Percentiles rank a stretch among this genome's conserved stretches.
phyloP scores from a whole-genome alignment of 1,140 invertebrate genomes.

The Acyrthosiphon pisum region DNA sequence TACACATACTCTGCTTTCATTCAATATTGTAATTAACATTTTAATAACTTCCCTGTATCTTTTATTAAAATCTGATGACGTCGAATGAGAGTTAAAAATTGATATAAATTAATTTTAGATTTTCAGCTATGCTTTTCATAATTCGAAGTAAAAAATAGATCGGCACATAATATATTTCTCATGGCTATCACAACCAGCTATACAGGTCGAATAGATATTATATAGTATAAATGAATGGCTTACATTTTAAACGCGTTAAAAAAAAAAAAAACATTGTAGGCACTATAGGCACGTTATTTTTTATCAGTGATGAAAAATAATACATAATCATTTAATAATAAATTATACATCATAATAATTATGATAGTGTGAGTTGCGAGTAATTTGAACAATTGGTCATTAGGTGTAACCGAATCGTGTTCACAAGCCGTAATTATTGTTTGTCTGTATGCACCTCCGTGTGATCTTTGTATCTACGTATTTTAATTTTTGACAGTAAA shows the following conservation, averaged over 20 bases:
- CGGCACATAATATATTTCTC: too few species aligned
- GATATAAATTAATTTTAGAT: not conserved
- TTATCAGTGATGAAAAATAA: too few species aligned
- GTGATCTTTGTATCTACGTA: not conserved
- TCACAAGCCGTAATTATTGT: not conserved
- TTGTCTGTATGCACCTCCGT: not conserved
- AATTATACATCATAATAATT: too few species aligned
- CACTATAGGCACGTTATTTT: too few species aligned
- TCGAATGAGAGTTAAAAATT: not conserved
- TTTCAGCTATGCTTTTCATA: not conserved
- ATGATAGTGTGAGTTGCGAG: not conserved
- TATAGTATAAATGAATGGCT: too few species aligned
- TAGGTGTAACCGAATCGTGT: not conserved
- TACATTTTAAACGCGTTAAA: too few species aligned
- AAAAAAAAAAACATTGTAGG: too few species aligned
- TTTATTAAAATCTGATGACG: not conserved
- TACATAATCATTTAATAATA: too few species aligned
- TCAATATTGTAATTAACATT: not conserved
- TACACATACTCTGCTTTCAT: not conserved
- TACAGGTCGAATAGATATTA: too few species aligned
- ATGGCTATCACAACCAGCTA: too few species aligned
- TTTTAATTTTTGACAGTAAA: not conserved
- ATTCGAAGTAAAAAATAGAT: too few species aligned
- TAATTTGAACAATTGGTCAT: not conserved
- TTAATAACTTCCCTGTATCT: not conserved